Conservation (phyloP, 2,888 invertebrate genomes). For the Aromia moschata region DNA sequence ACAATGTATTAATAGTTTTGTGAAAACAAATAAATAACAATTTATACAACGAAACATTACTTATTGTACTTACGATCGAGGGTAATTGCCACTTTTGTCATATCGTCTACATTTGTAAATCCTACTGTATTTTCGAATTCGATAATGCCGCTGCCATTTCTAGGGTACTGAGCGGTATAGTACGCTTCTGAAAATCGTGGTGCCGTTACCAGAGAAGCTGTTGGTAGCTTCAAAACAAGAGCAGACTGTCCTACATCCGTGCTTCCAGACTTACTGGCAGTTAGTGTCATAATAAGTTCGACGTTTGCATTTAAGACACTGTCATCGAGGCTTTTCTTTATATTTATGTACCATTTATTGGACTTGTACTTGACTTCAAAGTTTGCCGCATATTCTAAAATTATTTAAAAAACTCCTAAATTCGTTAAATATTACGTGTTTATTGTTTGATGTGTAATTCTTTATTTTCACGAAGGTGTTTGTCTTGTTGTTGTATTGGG, state of each 20-base stretch:
- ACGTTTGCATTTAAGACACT: conserved; percentile 11
- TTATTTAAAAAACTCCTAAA: too few species aligned
- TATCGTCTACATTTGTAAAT: conserved; percentile 24
- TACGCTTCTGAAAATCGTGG: conserved; percentile 22
- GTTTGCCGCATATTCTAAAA: conserved; percentile 5
- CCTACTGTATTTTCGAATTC: conserved; percentile 10
- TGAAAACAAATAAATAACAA: neutral
- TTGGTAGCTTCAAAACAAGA: conserved; percentile 18
- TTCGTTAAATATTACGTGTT: too few species aligned
- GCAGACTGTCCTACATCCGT: conserved; percentile 8
- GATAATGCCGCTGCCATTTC: conserved; percentile 3
- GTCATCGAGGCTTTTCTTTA: conserved; percentile 23
- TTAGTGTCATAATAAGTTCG: conserved; percentile 3
- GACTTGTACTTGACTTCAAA: conserved; percentile 3
- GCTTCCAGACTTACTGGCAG: conserved; percentile 16
- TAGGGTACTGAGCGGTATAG: conserved; percentile 24
- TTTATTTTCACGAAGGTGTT: too few species aligned
- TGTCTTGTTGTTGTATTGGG: neutral
- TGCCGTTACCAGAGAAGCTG: neutral
- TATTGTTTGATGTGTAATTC: too few species aligned
- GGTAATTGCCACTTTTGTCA: conserved; percentile 3
- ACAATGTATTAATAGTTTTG: neutral
- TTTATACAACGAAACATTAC: too few species aligned
- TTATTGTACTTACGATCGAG: conserved; percentile 26
- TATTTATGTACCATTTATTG: conserved; percentile 27